Evolutionary conservation across 2,797 vertebrate species (phyloP).

Genomic region (Phalloptychus januarius): DNA sequence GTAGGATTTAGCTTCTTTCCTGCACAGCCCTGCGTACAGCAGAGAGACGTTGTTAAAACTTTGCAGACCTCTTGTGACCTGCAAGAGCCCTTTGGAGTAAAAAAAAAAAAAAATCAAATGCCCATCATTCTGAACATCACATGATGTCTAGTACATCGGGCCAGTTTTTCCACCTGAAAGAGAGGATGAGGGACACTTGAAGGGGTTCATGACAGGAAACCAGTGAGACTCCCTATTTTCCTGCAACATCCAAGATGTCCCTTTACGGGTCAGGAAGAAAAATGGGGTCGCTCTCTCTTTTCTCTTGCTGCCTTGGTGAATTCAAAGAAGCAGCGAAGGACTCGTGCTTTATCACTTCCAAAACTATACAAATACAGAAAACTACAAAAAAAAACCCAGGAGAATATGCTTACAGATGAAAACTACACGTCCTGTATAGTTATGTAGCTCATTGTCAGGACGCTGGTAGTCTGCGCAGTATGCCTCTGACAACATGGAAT

Average conservation of each 20-base stretch:
- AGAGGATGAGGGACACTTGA: constrained; percentile 17
- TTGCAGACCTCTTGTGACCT: constrained; percentile 40
- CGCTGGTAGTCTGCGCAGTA: background rate
- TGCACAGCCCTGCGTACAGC: constrained; percentile 32
- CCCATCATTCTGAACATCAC: constrained; percentile 52
- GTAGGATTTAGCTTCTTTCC: constrained; percentile 49
- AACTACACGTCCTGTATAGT: background rate
- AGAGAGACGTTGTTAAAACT: constrained; percentile 44
- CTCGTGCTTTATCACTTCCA: background rate
- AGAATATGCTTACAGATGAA: background rate
- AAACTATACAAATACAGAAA: background rate
- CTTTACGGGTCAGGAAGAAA: constrained; percentile 12
- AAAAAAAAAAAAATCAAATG: constrained; percentile 30
- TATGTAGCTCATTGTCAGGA: background rate
- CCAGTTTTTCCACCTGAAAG: constrained; percentile 53
- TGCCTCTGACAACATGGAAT: constrained; percentile 2
- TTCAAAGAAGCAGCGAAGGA: constrained; percentile 16
- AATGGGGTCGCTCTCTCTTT: constrained; percentile 11
- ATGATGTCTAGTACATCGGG: constrained; percentile 56
- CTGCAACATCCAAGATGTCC: constrained; percentile 26
- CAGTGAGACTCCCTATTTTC: constrained; percentile 21
- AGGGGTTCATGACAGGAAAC: constrained; percentile 33
- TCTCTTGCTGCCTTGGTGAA: constrained; percentile 8
- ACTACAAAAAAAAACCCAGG: background rate
- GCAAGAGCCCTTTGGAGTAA: constrained; percentile 13